Evolutionary conservation across 1,140 invertebrate species (phyloP), one percentile per base, ranked within the genome.

Genomic region (Cyclina sinensis): DNA sequence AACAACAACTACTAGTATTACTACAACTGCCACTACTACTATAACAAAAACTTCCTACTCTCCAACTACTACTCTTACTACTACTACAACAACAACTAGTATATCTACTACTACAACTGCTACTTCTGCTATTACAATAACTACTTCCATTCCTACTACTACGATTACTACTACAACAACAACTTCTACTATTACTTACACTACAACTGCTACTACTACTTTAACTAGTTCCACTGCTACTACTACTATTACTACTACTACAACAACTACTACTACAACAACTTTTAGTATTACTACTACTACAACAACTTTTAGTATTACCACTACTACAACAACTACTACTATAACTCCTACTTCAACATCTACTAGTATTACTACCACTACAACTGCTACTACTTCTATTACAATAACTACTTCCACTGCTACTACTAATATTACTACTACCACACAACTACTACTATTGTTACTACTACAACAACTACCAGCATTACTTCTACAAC

Each of bases 141-240:
- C 54, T 76, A 39, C 83, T 18, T 11, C n/a, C n/a, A n/a, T n/a
- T n/a, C n/a, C n/a, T n/a, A n/a, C n/a, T 62, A 85, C 65, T 78
- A 37, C 65, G 27, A 74, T 54, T 79, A 73, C 78, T 51, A 89
- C 59, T 79, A 81, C 76, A 24, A 62, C 84, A 65, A 27, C 43
- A 5, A 16, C 70, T 83, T 24, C 76, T 83, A 27, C 84, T 82
- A 65, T 35, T 59, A 27, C 16, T 74, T 9, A 9, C 21, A 43
- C 70, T 74, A 76, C 51, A 5, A 65, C 59, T 35, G 32, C 59
- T 30, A 18, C 59, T 65, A 65, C 24, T 30, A 65, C 32, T 65
- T 5, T 30, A 9, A 65, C 18, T 65, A 35, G 9, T 65, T 30
- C 59, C 18, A 65, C 59, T 30, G 32, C 59, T 65, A 18, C 59